Evolutionary conservation across 1,140 invertebrate species (phyloP), one percentile per base, ranked within the genome.

Genomic region (Ceratitis capitata): DNA sequence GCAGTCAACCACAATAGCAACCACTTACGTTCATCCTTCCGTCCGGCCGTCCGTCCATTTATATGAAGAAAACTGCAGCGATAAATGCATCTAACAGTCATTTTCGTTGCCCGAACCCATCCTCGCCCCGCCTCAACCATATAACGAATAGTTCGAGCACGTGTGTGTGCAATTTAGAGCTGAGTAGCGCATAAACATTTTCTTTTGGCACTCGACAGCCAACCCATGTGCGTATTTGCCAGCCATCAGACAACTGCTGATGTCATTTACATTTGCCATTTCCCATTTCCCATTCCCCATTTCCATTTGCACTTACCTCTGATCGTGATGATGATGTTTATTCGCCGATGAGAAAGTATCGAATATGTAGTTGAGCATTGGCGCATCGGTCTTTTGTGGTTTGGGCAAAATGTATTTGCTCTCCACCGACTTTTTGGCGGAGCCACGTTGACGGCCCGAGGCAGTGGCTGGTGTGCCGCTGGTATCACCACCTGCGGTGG

Each of bases 291-390:
- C n/a, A n/a, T n/a, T n/a, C n/a, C n/a, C n/a, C 32, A 32, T 64
- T 47, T 16, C 1, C 69, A 45, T n/a, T 78, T 78, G 32, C 69
- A 78, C 69, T 85, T 88, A 94, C 94, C 93, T 93, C 88, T 94
- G 93, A 92, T 92, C 92, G 84, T 92, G 91, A 82, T 95, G 94
- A 87, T 94, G 94, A 89, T 95, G 95, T 85, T 95, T 95, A 90
- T 95, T 94, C 58, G 93, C 92, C 53, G 94, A 94, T 19, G 94
- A 95, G 87, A 95, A 94, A 0, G 94, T 93, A 88, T 95, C 95
- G 88, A 95, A 95, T 85, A 95, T 95, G 87, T 95, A 95, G 89
- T 95, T 95, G 19, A 95, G 89, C 94, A 95, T 95, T 19, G 95
- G 95, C 1, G 95, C 94, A 87, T 95, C 95, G 1, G 93, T 94